phyloP scores from a whole-genome alignment of 2,888 invertebrate species.

The Caenorhabditis virilis region DNA sequence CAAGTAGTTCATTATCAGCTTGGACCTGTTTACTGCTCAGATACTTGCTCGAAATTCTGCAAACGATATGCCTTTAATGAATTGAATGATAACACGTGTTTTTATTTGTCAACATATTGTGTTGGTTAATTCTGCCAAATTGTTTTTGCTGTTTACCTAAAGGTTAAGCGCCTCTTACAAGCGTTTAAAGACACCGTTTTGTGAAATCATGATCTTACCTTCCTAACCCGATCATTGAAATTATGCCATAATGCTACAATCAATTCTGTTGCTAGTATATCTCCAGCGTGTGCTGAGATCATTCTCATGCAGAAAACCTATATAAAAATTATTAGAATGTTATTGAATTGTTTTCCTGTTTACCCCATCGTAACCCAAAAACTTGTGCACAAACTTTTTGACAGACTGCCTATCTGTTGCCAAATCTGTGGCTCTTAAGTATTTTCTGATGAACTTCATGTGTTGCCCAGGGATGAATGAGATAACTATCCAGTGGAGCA shows the following conservation, averaged over 20 bases:
- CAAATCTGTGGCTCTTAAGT: constrained; percentile 68
- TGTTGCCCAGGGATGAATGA: constrained; percentile 69
- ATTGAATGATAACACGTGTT: no score
- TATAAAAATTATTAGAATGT: background rate
- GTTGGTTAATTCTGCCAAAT: no score
- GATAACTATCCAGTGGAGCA: constrained; percentile 68
- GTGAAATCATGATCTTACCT: no score
- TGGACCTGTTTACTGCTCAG: constrained; percentile 35
- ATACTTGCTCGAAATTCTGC: constrained; percentile 41
- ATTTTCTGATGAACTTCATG: constrained; percentile 69
- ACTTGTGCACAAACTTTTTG: constrained; percentile 69
- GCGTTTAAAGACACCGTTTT: no score
- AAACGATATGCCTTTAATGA: constrained; percentile 41
- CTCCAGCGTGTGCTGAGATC: constrained; percentile 69
- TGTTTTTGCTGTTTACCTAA: no score
- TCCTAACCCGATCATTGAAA: constrained; percentile 68
- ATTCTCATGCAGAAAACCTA: constrained; percentile 69
- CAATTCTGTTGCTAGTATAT: constrained; percentile 69
- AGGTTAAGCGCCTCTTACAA: no score
- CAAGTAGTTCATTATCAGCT: constrained; percentile 1
- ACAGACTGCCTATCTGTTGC: constrained; percentile 69
- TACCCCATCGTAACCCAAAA: constrained; percentile 66
- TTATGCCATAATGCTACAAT: constrained; percentile 68
- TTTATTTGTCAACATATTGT: no score
- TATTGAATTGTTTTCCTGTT: background rate